Base-by-base conservation (phyloP, 2,797 vertebrate genomes). In the Ataeniobius toweri region DNA sequence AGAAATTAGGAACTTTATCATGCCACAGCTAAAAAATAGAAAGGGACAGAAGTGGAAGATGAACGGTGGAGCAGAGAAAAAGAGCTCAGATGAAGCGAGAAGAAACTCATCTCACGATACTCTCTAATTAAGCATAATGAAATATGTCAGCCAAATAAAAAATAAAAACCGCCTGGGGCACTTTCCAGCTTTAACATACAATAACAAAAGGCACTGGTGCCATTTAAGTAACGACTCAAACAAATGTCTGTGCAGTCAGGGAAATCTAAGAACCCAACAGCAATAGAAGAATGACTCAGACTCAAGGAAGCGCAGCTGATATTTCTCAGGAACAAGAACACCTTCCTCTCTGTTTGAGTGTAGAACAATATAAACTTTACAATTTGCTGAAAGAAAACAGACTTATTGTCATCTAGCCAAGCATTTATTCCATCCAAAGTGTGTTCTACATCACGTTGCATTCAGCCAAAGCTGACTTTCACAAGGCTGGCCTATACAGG, bases 101-200 rank as follows among this genome's bases (percentile, higher is more conserved):
- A n/a, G 36, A 69, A 75, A 48, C 9, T 68, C 13, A 2, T 18
- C 28, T 71, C 74, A 9, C 70, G 82, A 86, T 71, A 58, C 67
- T 74, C 75, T 73, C 51, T 86, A 83, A 90, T 83, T 74, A 88
- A 86, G 84, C 68, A 51, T 73, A 68, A 76, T 77, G 51, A 41
- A 65, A 71, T 73, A 63, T 58, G 70, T 82, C 70, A 82, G 65
- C 20, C 22, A 69, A 24, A 71, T 77, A 16, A 68, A n/a, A 41
- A 78, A 71, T 41, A 28, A 70, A 77, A 82, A 76, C 48, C 53
- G 69, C 73, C 68, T 28, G 3, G 9, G 79, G 73, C 51, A 39
- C 46, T 51, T 58, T 24, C 39, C 5, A 26, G 56, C 78, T 56
- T 46, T 46, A 69, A 69, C 10, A 69, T 26, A 26, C 24, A 46